These are phyloP conservation scores for Thera britannica DNA, from an alignment of 2,888 invertebrate genomes.

Conservation along the genomic window DNA sequence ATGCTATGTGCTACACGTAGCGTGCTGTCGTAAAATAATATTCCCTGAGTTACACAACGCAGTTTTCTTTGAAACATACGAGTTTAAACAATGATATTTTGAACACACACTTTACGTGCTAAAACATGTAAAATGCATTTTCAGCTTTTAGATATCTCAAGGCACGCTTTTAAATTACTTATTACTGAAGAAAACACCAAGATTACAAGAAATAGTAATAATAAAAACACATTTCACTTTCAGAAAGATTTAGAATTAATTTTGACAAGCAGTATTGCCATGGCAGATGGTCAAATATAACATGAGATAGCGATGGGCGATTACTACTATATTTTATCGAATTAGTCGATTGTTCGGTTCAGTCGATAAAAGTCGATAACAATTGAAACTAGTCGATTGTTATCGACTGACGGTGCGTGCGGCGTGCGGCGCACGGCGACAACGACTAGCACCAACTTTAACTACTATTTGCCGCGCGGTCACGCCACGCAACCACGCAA, in stretches of 20 bases:
- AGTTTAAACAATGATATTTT: conserved; percentile 6
- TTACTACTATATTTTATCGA: too few relatives aligned
- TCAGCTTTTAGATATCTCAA: conserved; percentile 8
- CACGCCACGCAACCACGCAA: too few relatives aligned
- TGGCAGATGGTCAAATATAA: too few relatives aligned
- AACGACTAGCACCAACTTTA: too few relatives aligned
- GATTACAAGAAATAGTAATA: conserved; percentile 15
- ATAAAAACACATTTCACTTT: not conserved
- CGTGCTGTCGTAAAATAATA: conserved; percentile 17
- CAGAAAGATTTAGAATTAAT: not conserved
- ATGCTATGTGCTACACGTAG: not conserved
- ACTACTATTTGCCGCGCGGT: too few relatives aligned
- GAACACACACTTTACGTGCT: conserved; percentile 32
- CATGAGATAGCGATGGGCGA: too few relatives aligned
- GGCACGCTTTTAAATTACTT: conserved; percentile 15
- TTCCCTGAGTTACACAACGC: conserved; percentile 32
- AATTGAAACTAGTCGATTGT: too few relatives aligned
- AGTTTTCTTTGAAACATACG: conserved; percentile 11
- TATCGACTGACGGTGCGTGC: too few relatives aligned
- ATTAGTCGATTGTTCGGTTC: too few relatives aligned
- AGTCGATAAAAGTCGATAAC: too few relatives aligned
- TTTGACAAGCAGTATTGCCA: too few relatives aligned
- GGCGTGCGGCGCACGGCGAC: too few relatives aligned
- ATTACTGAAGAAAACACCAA: conserved; percentile 25
- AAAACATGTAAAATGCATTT: conserved; percentile 35